Conservation (phyloP, 2,888 invertebrate genomes). For the Cotesia congregata region DNA sequence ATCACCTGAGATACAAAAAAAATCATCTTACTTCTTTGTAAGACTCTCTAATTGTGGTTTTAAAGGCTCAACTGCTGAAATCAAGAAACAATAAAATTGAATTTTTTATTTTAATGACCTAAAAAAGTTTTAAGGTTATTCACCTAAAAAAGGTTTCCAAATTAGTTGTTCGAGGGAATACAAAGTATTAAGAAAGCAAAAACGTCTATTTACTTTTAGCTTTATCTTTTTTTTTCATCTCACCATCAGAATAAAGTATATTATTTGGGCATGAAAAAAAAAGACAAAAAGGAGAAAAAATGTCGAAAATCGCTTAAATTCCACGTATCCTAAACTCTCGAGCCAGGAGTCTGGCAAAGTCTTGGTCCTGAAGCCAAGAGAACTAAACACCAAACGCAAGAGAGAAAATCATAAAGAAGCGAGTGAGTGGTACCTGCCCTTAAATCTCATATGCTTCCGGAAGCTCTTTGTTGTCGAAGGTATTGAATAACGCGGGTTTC, state of each 20-base stretch:
- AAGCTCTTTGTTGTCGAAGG: constrained; percentile 51
- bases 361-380: not conserved
- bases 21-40: no score
- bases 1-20: no score
- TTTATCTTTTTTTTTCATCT: constrained; percentile 5
- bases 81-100: not conserved
- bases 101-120: not conserved
- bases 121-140: not conserved
- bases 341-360: constrained; percentile 26
- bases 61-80: no score
- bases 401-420: not conserved
- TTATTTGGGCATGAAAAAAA: not conserved
- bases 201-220: constrained; percentile 6
- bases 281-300: constrained; percentile 16
- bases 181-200: constrained; percentile 15
- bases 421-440: constrained; percentile 32
- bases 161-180: not conserved
- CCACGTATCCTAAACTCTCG: constrained; percentile 16
- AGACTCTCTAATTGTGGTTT: no score
- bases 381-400: not conserved
- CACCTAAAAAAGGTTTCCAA: not conserved
- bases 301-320: constrained; percentile 41
- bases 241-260: not conserved
- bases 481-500: constrained; percentile 47
- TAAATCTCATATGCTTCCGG: constrained; percentile 47